Evolutionary conservation across 2,888 invertebrate species (phyloP).

Genomic region (Drosophila mettleri): DNA sequence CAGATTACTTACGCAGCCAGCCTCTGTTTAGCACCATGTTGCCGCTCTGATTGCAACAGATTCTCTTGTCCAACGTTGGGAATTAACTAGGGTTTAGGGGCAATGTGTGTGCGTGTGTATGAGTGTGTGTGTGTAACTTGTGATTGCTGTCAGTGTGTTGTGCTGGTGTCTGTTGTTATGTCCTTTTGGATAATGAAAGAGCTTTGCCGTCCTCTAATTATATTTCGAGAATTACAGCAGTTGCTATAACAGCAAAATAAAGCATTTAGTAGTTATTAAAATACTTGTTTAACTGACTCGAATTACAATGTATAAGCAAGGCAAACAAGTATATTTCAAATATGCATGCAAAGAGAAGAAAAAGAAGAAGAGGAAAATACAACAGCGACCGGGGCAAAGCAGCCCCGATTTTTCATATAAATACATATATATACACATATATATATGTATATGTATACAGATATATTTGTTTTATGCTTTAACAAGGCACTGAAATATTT

Average conservation of each 20-base stretch:
- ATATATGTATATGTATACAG: neutral
- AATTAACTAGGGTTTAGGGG: conserved; percentile 42
- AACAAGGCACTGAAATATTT: neutral
- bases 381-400: neutral
- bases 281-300: neutral
- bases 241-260: conserved; percentile 18
- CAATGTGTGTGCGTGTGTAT: conserved; percentile 11
- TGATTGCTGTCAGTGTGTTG: conserved; percentile 30
- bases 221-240: conserved; percentile 16
- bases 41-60: conserved; percentile 63
- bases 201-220: conserved; percentile 34
- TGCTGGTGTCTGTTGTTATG: conserved; percentile 36
- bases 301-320: neutral
- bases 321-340: neutral
- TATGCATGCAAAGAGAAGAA: neutral
- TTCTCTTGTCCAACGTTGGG: conserved; percentile 43
- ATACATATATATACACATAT: neutral
- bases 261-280: conserved; percentile 9
- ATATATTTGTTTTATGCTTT: neutral
- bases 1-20: conserved; percentile 51
- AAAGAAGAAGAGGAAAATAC: too few species aligned
- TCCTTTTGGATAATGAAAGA: conserved; percentile 62
- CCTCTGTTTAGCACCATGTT: conserved; percentile 40
- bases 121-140: conserved; percentile 19
- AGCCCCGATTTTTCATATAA: neutral